These are phyloP conservation scores for Cardiocondyla obscurior DNA, from an alignment of 1,140 invertebrate genomes.

Conservation along the genomic window DNA sequence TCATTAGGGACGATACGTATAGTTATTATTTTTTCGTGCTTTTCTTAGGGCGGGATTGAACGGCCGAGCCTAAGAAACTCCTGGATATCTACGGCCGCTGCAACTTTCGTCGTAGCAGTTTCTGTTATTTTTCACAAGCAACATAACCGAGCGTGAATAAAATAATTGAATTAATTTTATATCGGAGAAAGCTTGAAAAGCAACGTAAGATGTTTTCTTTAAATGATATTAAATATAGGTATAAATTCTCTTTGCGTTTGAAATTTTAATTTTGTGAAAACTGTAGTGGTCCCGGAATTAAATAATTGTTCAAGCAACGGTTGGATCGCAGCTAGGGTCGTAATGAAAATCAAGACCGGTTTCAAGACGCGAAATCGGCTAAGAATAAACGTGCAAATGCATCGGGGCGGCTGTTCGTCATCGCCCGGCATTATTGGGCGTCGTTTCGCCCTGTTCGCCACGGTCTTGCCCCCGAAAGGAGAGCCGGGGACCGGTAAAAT, in stretches of 20 bases:
- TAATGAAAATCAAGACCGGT: not conserved
- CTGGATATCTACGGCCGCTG: not conserved
- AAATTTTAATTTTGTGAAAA: not conserved
- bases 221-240: not conserved
- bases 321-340: too few species aligned
- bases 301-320: not conserved
- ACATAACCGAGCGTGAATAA: not conserved
- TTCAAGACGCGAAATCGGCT: not conserved
- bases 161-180: not conserved
- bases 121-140: not conserved
- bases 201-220: not conserved
- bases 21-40: slow-evolving; percentile 34
- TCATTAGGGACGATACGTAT: slow-evolving; percentile 33
- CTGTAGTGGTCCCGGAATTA: not conserved
- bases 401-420: slow-evolving; percentile 12
- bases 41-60: not conserved
- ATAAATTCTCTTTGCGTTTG: not conserved
- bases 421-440: not conserved
- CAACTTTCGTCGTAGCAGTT: not conserved
- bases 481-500: slow-evolving; percentile 66
- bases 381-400: slow-evolving; percentile 4
- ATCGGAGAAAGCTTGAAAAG: not conserved
- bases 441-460: not conserved
- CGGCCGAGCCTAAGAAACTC: not conserved
- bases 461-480: slow-evolving; percentile 4